Evolutionary conservation across 2,113 vertebrate genomes (phyloP).

Genomic region (Entomyzon cyanotis): DNA sequence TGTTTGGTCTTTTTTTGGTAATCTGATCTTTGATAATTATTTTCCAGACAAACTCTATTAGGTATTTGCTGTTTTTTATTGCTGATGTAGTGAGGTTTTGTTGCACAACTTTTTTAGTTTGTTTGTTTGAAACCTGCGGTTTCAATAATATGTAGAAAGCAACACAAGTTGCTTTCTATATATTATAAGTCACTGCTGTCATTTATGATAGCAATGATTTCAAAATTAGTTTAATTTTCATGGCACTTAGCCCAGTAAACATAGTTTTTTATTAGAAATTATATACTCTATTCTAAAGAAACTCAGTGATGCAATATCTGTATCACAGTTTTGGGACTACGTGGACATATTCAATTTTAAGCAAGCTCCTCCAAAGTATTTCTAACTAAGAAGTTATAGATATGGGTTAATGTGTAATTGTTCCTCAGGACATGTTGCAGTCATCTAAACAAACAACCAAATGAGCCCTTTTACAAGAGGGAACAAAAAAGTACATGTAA

Average conservation of each 20-base stretch:
- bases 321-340: background rate
- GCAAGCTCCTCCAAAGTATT: background rate
- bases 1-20: background rate
- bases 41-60: background rate
- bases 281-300: background rate
- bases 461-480: accelerated
- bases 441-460: background rate
- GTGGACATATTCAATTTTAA: background rate
- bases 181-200: background rate
- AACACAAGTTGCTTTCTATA: background rate
- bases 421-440: background rate
- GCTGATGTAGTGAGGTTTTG: background rate
- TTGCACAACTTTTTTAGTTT: background rate
- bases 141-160: background rate
- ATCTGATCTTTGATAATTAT: background rate
- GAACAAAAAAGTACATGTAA: background rate
- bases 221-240: background rate
- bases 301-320: background rate
- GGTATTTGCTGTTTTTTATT: background rate
- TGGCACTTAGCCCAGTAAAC: background rate
- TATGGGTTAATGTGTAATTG: background rate
- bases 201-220: background rate
- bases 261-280: background rate
- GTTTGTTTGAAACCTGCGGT: background rate
- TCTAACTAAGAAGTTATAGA: background rate